Evolutionary conservation across 2,888 invertebrate genomes (phyloP).

Genomic region (Caenorhabditis auriculariae): DNA sequence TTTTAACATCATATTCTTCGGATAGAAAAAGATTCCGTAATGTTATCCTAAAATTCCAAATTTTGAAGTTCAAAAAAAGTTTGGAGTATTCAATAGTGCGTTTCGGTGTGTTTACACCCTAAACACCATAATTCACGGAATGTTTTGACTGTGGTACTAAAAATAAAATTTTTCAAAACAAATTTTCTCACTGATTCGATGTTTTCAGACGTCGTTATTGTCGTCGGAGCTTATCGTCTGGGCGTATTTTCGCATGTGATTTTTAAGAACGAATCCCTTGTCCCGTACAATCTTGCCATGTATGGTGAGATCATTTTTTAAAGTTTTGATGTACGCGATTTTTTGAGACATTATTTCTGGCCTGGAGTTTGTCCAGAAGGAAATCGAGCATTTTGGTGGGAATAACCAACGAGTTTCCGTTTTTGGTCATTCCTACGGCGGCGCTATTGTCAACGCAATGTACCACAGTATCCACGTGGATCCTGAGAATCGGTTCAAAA

Average conservation of each 20-base stretch:
- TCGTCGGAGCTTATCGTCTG: constrained; percentile 45
- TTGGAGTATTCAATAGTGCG: too few relatives aligned
- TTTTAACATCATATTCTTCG: too few relatives aligned
- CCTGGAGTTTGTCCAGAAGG: constrained; percentile 21
- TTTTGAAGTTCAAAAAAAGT: too few relatives aligned
- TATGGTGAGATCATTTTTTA: too few relatives aligned
- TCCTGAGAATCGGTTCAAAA: background rate
- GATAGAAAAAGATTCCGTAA: too few relatives aligned
- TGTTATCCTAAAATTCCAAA: too few relatives aligned
- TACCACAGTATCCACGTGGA: background rate
- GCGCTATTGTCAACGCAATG: constrained; percentile 4
- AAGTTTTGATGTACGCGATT: too few relatives aligned
- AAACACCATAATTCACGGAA: too few relatives aligned
- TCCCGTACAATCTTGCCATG: constrained; percentile 45
- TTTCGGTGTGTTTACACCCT: too few relatives aligned
- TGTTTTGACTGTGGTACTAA: background rate
- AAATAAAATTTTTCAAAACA: background rate
- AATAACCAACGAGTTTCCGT: constrained; percentile 15
- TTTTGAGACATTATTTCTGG: constrained; percentile 24
- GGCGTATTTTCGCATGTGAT: constrained; percentile 39
- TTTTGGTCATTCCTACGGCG: constrained; percentile 35
- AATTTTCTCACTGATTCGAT: background rate
- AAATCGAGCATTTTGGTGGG: constrained; percentile 31
- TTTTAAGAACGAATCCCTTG: constrained; percentile 29
- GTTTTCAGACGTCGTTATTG: constrained; percentile 40